Conservation (phyloP, 2,797 vertebrate genomes). For the Parambassis ranga region DNA sequence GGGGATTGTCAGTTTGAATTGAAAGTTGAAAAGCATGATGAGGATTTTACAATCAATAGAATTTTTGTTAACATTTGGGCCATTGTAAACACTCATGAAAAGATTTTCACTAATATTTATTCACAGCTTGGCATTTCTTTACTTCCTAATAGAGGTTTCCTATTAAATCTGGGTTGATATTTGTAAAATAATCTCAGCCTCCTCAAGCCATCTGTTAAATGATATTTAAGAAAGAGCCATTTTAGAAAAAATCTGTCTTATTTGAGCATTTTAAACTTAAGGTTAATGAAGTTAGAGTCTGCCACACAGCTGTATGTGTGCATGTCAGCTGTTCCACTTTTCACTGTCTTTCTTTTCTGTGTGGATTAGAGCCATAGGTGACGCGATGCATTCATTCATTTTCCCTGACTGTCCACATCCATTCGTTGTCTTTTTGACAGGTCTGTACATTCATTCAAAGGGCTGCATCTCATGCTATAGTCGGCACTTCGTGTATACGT, state of each 20-base stretch:
- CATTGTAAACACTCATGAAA: too few relatives aligned
- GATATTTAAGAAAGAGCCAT: slow-evolving; percentile 1
- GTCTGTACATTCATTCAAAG: slow-evolving; percentile 4
- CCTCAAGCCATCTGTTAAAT: slow-evolving; percentile 11
- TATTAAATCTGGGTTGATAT: too few relatives aligned
- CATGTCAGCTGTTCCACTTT: slow-evolving; percentile 22
- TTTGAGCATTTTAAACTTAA: slow-evolving; percentile 21
- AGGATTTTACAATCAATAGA: not conserved
- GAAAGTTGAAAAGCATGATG: too few relatives aligned
- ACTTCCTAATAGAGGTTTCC: too few relatives aligned
- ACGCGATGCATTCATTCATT: slow-evolving; percentile 12
- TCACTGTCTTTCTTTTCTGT: slow-evolving; percentile 14
- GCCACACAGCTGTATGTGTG: not conserved
- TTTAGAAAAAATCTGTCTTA: slow-evolving; percentile 4
- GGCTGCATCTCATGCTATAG: slow-evolving; percentile 2
- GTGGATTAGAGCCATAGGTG: slow-evolving; percentile 15
- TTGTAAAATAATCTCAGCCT: too few relatives aligned
- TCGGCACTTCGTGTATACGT: slow-evolving; percentile 2
- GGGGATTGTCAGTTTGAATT: too few relatives aligned
- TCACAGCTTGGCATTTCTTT: too few relatives aligned
- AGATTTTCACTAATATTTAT: too few relatives aligned
- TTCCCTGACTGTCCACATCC: not conserved
- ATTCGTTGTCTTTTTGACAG: slow-evolving; percentile 12
- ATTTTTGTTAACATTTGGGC: too few relatives aligned
- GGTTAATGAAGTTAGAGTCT: slow-evolving; percentile 41